Evolutionary conservation across 2,888 invertebrate genomes (phyloP), one percentile per base, ranked within the genome.

Genomic region (Junonia oenone): DNA sequence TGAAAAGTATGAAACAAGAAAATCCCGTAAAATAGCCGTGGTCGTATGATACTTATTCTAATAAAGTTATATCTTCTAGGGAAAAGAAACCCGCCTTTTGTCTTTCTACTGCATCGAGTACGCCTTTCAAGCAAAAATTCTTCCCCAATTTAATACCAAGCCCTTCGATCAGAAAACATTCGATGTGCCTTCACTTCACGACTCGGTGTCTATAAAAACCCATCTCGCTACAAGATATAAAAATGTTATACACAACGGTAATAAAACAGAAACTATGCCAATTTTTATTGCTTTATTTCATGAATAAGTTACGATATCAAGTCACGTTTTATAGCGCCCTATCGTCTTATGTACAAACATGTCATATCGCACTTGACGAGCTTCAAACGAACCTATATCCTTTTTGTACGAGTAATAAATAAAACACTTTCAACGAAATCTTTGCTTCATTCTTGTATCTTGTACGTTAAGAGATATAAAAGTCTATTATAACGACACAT

Each of bases 241-340:
- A 58, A 60, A 58, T 58, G 56, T 58, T 55, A 58, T 63, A 61
- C 55, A 57, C 45, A 47, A 14, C 43, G 35, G 58, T 55, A 46
- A 63, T 63, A 63, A 63, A 63, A 63, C 56, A 57, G 56, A 63
- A 63, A 63, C 63, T 63, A 63, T 63, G 58, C 61, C 63, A 63
- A 61, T 61, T 61, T 59, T 63, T 63, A 63, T 61, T 59, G 63
- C 61, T 57, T 62, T 61, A 61, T 58, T 63, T 50, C 63, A 63
- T 63, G 56, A 61, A 58, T 63, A 58, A 63, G 56, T 62, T 63
- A 62, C 55, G 59, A 52, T 48, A 55, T 51, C 59, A 62, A 57
- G 62, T 62, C 62, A 51, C 59, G 57, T 59, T 62, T 62, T 59
- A 57, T 62, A 52, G 55, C 50, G 31, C 52, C 50, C 53, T 55